Evolutionary conservation across 2,113 vertebrate genomes (phyloP), one percentile per base, ranked within the genome.

Genomic region (Oncorhynchus mykiss): DNA sequence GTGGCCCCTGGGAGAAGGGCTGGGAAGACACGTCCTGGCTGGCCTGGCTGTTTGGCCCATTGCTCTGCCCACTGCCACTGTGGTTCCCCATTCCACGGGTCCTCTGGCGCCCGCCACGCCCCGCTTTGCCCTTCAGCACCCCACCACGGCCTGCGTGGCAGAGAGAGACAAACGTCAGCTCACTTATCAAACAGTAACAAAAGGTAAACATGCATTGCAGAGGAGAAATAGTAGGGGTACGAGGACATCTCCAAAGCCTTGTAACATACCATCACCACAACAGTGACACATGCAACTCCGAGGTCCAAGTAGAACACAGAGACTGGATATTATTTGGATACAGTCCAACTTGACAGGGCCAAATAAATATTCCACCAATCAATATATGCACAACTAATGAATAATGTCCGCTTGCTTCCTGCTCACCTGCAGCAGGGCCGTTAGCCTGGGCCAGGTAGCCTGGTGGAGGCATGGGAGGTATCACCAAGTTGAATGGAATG

Each of bases 401-500:
- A 54, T 18, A 54, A 7, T 5, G 16, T 1, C 51, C 12, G 14
- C 18, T 18, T 18, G 51, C 16, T 54, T 54, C 51, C 51, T 54
- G 16, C 75, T 24, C 78, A 99, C 98, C 98, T 88, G 95, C 90
- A 0, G 96, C 94, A 0, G 98, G 98, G 11, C 97, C 97, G 0
- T 98, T 99, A 25, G 95, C 93, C 83, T 98, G 98, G 24, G 96
- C 96, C 0, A 98, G 93, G 84, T 99, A 99, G 0, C 96, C 96
- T 0, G 98, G 96, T 0, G 98, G 98, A 0, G 97, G 97, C 97
- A 99, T 96, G 0, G 98, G 98, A 0, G 98, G 98, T 97, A 99
- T 98, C 71, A 99, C 95, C 8, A 99, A 89, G 91, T 99, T 99
- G 91, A 99, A 99, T 0, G 97, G 98, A 79, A 99, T 98, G 18